phyloP scores from a whole-genome alignment of 1,140 invertebrate genomes.

The Varroa destructor region DNA sequence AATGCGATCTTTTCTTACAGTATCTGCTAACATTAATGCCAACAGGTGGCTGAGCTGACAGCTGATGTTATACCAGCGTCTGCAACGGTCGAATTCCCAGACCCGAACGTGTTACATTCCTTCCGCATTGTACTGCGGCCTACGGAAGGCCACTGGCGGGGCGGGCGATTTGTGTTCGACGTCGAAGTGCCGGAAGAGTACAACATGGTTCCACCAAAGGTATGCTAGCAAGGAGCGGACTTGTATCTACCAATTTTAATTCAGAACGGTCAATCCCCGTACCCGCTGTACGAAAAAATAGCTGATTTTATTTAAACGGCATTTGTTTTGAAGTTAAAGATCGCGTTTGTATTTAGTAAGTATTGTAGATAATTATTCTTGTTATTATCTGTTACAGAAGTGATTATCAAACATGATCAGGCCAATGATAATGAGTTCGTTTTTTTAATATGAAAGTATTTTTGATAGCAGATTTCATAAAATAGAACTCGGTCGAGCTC shows the following conservation, averaged over 20 bases:
- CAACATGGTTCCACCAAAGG: conserved; percentile 68
- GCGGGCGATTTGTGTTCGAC: conserved; percentile 69
- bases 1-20: too few relatives aligned
- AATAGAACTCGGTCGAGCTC: too few relatives aligned
- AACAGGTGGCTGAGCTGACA: conserved; percentile 76
- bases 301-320: conserved; percentile 28
- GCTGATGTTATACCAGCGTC: conserved; percentile 58
- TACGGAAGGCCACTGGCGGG: conserved; percentile 75
- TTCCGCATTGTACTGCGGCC: conserved; percentile 65
- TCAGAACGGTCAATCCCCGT: too few relatives aligned
- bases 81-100: conserved; percentile 62
- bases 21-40: too few relatives aligned
- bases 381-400: too few relatives aligned
- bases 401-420: too few relatives aligned
- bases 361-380: too few relatives aligned
- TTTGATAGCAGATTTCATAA: too few relatives aligned
- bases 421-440: too few relatives aligned
- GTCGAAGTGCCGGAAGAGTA: conserved; percentile 81
- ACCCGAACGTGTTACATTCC: conserved; percentile 65
- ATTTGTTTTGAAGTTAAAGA: conserved; percentile 22
- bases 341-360: conserved; percentile 16
- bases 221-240: conserved; percentile 2
- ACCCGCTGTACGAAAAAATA: background rate
- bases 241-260: too few relatives aligned
- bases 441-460: too few relatives aligned